Evolutionary conservation across 2,888 invertebrate genomes (phyloP).

Genomic region (Perdita meconis): DNA sequence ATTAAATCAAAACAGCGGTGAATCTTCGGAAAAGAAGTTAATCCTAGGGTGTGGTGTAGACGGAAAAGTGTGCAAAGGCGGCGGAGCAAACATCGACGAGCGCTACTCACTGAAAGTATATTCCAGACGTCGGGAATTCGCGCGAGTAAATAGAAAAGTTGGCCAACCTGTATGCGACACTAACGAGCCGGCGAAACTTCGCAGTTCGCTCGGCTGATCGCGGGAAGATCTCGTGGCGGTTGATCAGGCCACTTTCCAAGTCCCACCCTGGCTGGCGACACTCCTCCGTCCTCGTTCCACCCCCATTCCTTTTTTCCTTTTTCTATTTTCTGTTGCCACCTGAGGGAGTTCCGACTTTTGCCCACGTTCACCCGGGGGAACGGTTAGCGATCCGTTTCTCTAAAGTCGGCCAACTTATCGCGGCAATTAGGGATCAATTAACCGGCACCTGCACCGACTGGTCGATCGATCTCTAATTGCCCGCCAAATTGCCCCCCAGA

Average conservation of each 20-base stretch:
- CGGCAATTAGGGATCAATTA: constrained; percentile 73
- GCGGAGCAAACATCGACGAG: constrained; percentile 38
- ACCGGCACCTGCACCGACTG: constrained; percentile 62
- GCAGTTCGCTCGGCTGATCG: constrained; percentile 68
- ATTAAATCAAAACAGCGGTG: too few relatives aligned
- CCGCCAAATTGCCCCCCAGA: constrained; percentile 47
- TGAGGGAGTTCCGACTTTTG: constrained; percentile 32
- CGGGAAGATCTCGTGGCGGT: constrained; percentile 40
- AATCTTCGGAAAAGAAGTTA: background rate
- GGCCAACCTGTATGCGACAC: constrained; percentile 67
- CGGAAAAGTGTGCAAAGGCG: constrained; percentile 7
- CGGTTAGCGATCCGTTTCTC: constrained; percentile 39
- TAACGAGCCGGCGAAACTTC: constrained; percentile 74
- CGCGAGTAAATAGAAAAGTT: constrained; percentile 69
- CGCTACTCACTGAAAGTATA: constrained; percentile 24
- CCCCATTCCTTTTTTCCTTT: constrained; percentile 5
- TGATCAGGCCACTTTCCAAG: constrained; percentile 57
- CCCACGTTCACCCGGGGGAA: constrained; percentile 38
- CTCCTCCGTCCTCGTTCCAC: constrained; percentile 4
- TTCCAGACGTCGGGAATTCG: constrained; percentile 56
- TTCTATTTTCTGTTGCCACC: constrained; percentile 1
- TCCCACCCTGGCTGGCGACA: background rate
- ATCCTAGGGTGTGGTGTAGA: background rate
- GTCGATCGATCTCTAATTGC: constrained; percentile 69
- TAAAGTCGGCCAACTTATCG: constrained; percentile 66